Conservation (phyloP, 2,797 vertebrate genomes). For the Anas georgica region DNA sequence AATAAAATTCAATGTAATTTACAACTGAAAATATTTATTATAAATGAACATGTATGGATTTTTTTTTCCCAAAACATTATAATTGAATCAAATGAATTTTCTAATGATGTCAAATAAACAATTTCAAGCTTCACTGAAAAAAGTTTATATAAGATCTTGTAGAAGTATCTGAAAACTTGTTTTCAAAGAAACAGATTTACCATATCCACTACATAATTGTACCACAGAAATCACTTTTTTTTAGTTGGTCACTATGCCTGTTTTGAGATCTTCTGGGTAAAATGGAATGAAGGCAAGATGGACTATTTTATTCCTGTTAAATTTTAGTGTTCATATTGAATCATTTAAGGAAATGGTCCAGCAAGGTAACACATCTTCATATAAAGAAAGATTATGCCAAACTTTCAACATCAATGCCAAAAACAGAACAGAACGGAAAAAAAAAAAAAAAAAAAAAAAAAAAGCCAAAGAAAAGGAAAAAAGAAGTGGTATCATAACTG, state of each 20-base stretch:
- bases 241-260: slow-evolving; percentile 13
- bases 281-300: slow-evolving; percentile 84
- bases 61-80: slow-evolving; percentile 23
- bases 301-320: slow-evolving; percentile 72
- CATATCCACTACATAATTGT: background rate
- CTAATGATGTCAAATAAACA: slow-evolving; percentile 28
- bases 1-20: slow-evolving; percentile 37
- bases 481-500: slow-evolving; percentile 66
- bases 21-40: slow-evolving; percentile 29
- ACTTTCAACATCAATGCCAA: slow-evolving; percentile 31
- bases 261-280: slow-evolving; percentile 70
- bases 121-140: slow-evolving; percentile 13
- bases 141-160: background rate
- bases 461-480: background rate
- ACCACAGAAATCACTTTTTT: background rate
- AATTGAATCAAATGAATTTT: slow-evolving; percentile 50
- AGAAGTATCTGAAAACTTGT: background rate
- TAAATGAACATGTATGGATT: slow-evolving; percentile 17
- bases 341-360: slow-evolving; percentile 61
- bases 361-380: slow-evolving; percentile 64
- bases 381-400: slow-evolving; percentile 54
- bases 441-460: slow-evolving; percentile 23
- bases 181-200: slow-evolving; percentile 4
- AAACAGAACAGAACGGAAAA: background rate
- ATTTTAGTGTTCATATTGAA: slow-evolving; percentile 43